Percentiles rank a stretch among this genome's conserved stretches.
phyloP scores from a whole-genome alignment of 2,888 invertebrate genomes.

The Rhorus exstirpatorius region DNA sequence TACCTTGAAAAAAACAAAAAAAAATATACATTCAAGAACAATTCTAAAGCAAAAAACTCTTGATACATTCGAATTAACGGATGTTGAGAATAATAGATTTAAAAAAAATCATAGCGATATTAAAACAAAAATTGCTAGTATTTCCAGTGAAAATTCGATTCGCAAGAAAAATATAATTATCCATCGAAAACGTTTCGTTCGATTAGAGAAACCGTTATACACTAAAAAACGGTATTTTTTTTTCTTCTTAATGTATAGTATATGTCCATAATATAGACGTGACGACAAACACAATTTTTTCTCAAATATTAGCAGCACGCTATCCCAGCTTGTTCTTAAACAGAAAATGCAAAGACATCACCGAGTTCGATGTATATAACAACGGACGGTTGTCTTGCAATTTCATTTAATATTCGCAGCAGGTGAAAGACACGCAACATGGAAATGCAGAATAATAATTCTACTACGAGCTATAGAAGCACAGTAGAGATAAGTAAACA shows the following conservation, averaged over 20 bases:
- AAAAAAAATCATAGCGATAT: too few relatives aligned
- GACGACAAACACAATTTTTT: constrained; percentile 13
- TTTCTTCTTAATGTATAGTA: neutral
- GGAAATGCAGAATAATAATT: constrained; percentile 53
- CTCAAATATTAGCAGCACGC: constrained; percentile 47
- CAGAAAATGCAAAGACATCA: constrained; percentile 9
- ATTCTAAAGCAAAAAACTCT: too few relatives aligned
- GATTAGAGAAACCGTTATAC: neutral
- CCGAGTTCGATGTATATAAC: constrained; percentile 18
- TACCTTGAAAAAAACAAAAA: constrained; percentile 18
- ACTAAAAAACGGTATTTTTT: constrained; percentile 8
- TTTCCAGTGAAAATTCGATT: neutral
- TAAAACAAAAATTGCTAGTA: neutral
- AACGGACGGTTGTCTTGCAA: constrained; percentile 34
- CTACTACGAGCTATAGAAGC: constrained; percentile 34
- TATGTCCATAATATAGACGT: neutral
- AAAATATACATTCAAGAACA: too few relatives aligned
- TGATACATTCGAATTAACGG: too few relatives aligned
- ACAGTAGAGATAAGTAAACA: constrained; percentile 44
- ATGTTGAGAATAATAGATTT: too few relatives aligned
- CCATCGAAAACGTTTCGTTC: neutral
- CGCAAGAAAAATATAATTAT: neutral
- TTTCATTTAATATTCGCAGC: constrained; percentile 61
- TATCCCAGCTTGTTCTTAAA: neutral
- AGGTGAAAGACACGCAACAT: constrained; percentile 59